A percentile compares a stretch with the other conserved stretches of the same genome.
phyloP scores from a whole-genome alignment of 2,113 vertebrate species.

The Coreoperca whiteheadi region DNA sequence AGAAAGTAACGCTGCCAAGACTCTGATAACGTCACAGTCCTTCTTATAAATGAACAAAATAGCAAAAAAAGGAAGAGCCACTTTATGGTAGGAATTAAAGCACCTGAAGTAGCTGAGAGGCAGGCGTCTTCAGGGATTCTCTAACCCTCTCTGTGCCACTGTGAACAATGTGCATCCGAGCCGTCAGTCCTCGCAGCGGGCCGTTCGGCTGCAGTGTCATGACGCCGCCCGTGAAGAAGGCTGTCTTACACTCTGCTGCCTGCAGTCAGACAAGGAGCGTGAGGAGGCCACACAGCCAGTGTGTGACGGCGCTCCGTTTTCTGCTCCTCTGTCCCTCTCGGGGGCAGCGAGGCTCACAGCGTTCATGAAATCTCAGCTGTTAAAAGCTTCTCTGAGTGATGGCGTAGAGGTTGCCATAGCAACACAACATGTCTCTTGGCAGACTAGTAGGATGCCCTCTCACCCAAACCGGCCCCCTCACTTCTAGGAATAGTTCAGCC shows the following conservation, averaged over 20 bases:
- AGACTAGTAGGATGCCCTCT: neutral
- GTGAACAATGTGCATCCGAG: neutral
- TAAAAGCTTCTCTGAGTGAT: constrained; percentile 5
- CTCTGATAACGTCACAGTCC: too few species aligned
- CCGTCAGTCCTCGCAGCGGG: neutral
- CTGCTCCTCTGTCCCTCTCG: neutral
- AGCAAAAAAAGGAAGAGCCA: neutral
- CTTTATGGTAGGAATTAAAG: neutral
- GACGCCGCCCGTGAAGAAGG: neutral
- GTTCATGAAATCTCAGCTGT: constrained; percentile 9
- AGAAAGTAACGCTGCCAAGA: too few species aligned
- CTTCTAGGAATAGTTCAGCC: neutral
- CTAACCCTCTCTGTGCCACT: neutral
- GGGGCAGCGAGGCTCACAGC: neutral
- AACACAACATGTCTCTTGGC: constrained; percentile 7
- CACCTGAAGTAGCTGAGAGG: neutral
- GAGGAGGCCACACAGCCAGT: neutral
- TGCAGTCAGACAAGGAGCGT: neutral
- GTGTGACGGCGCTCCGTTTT: neutral
- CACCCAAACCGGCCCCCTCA: constrained; percentile 15
- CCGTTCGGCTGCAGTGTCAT: neutral
- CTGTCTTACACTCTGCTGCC: neutral
- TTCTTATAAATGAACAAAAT: too few species aligned
- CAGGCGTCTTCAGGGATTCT: neutral
- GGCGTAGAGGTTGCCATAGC: constrained; percentile 25